Base-by-base conservation (phyloP, 1,140 invertebrate genomes). In the Drosophila chauvacae region DNA sequence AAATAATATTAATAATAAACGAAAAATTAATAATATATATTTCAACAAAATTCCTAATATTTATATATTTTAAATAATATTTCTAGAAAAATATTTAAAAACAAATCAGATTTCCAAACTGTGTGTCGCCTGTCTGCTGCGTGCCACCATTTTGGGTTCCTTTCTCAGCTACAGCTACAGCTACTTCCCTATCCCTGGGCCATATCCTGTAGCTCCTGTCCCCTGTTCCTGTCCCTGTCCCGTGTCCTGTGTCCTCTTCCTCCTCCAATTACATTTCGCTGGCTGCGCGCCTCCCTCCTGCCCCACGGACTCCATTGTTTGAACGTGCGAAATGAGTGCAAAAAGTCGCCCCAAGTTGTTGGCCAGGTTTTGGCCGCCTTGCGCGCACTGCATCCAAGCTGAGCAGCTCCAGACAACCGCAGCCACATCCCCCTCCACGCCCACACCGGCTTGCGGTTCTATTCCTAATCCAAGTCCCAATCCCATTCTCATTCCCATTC, bases 301-400 rank as follows among this genome's bases (percentile, higher is more conserved):
- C 6, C 5, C 16, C 3, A 7, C 18, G 10, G 0, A 30, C 20
- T 20, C 65, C 56, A 68, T 81, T 75, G 76, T 69, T 79, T 75
- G 65, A 71, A 83, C 76, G 70, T 87, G 83, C 76, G 80, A 87
- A 87, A 88, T 88, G 85, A 84, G 85, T 88, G 84, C 84, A 80
- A 72, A 88, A 84, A 84, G 84, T 88, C 77, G 84, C 84, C 84
- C 60, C 72, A 88, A 81, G 84, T 80, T 70, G 81, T 77, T 72
- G 73, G 60, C 53, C 80, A 59, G 65, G 66, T 71, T 76, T 55
- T 55, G 51, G 33, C 51, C 51, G 33, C 28, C 50, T 33, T 33
- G 42, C 33, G 28, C 23, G 11, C 16, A 14, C 16, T 30, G 56
- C 59, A 53, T 39, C 10, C 28, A 4, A 51, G 28, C 26, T 13